Evolutionary conservation across 2,888 invertebrate genomes (phyloP), one percentile per base, ranked within the genome.

Genomic region (Drymonia ruficornis): DNA sequence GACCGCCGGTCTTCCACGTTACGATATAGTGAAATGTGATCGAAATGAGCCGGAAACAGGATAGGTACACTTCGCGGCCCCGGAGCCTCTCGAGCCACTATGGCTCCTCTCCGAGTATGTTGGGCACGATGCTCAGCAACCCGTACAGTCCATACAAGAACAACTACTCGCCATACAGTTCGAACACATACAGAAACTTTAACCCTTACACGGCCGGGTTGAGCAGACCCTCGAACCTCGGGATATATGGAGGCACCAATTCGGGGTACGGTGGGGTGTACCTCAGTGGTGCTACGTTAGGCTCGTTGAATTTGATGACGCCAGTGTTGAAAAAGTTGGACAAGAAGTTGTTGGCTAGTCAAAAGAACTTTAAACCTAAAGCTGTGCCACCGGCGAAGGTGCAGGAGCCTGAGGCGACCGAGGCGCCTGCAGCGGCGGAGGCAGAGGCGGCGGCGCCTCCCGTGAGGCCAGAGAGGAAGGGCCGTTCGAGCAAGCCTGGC

Each of bases 201-300:
- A 91, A 91, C 61, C 91, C 91, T 13, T 91, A 91, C 69, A 88
- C 86, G 54, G 79, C 87, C 31, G 90, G 91, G 1, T 78, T 91
- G 66, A 87, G 89, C 1, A 78, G 92, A 40, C 73, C 85, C n/a
- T 72, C 80, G 12, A 87, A 86, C 63, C 77, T 87, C 46, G 88
- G 90, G n/a, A 91, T 94, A 53, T 95, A 95, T 59, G 94, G 95
- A 3, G 94, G 95, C 34, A 94, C 94, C 0, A 84, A 94, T 59
- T 94, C 95, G 4, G 95, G 95, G 7, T 96, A 96, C 72, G 96
- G 96, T 11, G 95, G 95, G 48, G 88, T 95, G 28, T 95, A 95
- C 55, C 86, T 96, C 63, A 95, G 95, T 54, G 92, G 94, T 38
- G 93, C 92, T 29, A 82, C 94, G 4, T 83, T 95, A 52, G 91